phyloP scores from a whole-genome alignment of 2,113 vertebrate genomes.

The Podiceps cristatus region DNA sequence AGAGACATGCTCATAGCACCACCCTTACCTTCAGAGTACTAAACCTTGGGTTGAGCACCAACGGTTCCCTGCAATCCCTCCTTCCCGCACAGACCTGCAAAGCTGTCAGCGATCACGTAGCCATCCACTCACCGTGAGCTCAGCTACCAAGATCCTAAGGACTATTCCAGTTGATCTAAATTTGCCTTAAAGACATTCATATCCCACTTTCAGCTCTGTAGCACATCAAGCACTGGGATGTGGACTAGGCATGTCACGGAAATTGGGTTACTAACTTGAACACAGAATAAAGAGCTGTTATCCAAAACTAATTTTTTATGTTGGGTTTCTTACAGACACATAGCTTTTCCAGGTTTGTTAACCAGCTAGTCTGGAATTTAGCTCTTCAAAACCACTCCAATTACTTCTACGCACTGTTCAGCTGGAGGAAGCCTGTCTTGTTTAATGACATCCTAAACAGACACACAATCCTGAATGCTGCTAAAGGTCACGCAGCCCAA shows the following conservation, averaged over 20 bases:
- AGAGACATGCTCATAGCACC: fast-evolving
- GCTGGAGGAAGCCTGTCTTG: constrained; percentile 11
- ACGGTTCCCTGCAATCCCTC: background rate
- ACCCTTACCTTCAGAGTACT: background rate
- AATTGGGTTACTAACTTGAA: background rate
- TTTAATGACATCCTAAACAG: constrained; percentile 52
- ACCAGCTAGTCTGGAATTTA: background rate
- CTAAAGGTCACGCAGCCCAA: constrained; percentile 22
- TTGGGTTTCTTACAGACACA: background rate
- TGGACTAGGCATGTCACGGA: background rate
- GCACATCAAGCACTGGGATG: background rate
- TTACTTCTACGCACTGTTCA: background rate
- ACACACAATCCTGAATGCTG: background rate
- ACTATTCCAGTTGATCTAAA: background rate
- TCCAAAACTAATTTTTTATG: background rate
- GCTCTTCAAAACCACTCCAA: background rate
- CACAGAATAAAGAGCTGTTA: fast-evolving
- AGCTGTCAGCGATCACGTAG: background rate
- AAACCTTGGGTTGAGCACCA: background rate
- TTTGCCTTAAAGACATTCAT: background rate
- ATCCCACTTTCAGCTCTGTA: background rate
- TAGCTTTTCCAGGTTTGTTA: background rate
- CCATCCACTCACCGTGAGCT: background rate
- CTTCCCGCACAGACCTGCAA: background rate
- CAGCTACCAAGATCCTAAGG: background rate